Base-by-base conservation (phyloP, 2,113 vertebrate genomes). In the Circaetus gallicus region DNA sequence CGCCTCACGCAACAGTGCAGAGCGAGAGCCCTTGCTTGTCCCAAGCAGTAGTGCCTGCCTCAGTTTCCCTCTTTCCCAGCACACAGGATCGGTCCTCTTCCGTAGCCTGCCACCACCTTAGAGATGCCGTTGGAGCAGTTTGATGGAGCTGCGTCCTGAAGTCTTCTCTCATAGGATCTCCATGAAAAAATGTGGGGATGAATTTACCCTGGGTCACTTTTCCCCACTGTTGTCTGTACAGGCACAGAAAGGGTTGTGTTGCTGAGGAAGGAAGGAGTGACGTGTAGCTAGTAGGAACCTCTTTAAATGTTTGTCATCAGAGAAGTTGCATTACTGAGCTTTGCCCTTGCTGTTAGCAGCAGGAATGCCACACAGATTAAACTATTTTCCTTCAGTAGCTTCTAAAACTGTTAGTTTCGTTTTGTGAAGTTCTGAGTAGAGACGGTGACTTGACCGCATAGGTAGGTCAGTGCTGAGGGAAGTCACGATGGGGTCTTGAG, bases 41-140 rank as follows among this genome's bases (percentile, higher is more conserved):
- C 28, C 3, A 0, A 67, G 53, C 24, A 15, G 36, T 11, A 9
- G 59, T 8, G 14, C 36, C 65, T 58, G 71, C 79, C 58, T 38
- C 32, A 4, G 47, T 36, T 82, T 87, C 78, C 84, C 63, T 8
- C 28, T 69, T 28, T 7, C 45, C 49, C n/a, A 14, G 49, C 62
- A 25, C 0, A 0, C 10, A 7, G 47, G 13, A 11, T 34, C 1
- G 0, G n/a, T 43, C 16, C 47, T 49, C 9, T 31, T n/a, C 62
- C 16, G 0, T 13, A 32, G 40, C 34, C 53, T 52, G 42, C n/a
- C 19, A 7, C 47, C 10, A 2, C 61, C 38, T 3, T 25, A 8
- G 32, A 10, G 47, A 3, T 40, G 50, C 56, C 0, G 0, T 12
- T 14, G 49, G 49, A 71, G 65, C n/a, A 9, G 21, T 16, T 28